These are phyloP conservation scores for Nymphalis c-album DNA, from an alignment of 2,888 invertebrate species.

Conservation along the genomic window DNA sequence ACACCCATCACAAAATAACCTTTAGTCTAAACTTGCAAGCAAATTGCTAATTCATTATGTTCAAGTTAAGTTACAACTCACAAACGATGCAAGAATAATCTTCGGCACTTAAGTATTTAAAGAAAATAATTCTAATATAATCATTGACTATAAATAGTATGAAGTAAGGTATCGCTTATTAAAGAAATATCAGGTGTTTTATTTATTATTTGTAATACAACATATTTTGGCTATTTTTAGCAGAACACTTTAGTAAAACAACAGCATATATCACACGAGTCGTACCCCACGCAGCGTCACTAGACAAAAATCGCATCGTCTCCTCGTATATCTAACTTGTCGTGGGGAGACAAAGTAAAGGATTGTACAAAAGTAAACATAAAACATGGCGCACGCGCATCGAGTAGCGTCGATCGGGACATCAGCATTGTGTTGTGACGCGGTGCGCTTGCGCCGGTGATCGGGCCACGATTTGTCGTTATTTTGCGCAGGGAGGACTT, in stretches of 20 bases:
- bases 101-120: constrained; percentile 3
- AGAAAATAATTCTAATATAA: neutral
- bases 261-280: constrained; percentile 50
- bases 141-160: no score
- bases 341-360: constrained; percentile 69
- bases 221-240: constrained; percentile 9
- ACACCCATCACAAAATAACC: constrained; percentile 42
- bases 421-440: constrained; percentile 51
- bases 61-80: constrained; percentile 9
- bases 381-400: constrained; percentile 69
- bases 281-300: constrained; percentile 70
- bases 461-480: constrained; percentile 74
- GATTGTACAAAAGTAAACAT: constrained; percentile 73
- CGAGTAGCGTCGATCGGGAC: constrained; percentile 61
- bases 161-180: no score
- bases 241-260: constrained; percentile 31
- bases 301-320: constrained; percentile 77
- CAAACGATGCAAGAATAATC: neutral
- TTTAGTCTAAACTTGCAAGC: constrained; percentile 39
- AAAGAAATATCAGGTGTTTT: no score
- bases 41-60: constrained; percentile 36
- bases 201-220: neutral
- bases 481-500: constrained; percentile 65
- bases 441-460: constrained; percentile 46
- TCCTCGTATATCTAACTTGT: constrained; percentile 72